Base-by-base conservation (phyloP, 2,888 invertebrate species). In the Drosophila pseudotalamancana region DNA sequence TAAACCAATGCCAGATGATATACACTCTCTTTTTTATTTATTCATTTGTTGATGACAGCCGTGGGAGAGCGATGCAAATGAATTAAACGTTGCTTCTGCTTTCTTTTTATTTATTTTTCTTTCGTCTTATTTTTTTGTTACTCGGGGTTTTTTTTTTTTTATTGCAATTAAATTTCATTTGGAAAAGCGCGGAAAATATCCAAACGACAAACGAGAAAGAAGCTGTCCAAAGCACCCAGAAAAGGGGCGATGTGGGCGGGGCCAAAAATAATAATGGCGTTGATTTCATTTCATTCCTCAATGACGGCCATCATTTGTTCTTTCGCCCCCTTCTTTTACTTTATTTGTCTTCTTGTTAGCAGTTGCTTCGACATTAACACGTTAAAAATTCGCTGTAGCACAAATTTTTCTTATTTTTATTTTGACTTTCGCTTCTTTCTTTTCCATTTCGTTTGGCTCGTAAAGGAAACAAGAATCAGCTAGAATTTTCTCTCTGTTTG, bases 131-230 rank as follows among this genome's bases (percentile, higher is more conserved):
- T 12, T 48, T 25, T 19, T 39, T 57, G 9, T 29, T 48, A 11
- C n/a, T 32, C 6, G 16, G 8, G 2, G 1, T 48, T 39, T 8
- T 4, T 8, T 12, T 43, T 40, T 39, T 51, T 68, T 46, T 42
- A 67, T 74, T 59, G 77, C 81, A 81, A 83, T 81, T 81, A 81
- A 81, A 78, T 83, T 78, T 83, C 65, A 80, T 74, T 83, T 57
- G 63, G 43, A 45, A 57, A 64, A 64, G 69, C 27, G 54, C 46
- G 34, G n/a, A 72, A 56, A 64, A 56, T 43, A 46, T 62, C 51
- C 59, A 42, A 67, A 69, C 43, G 57, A 46, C 45, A 50, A 60
- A 55, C 56, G 46, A 29, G 57, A 29, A 29, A 45, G 43, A 29
- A 46, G 43, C 39, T 31, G 32, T n/a, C 34, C 49, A 53, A 51